phyloP scores from a whole-genome alignment of 2,888 invertebrate genomes.

The Emmelina monodactyla region DNA sequence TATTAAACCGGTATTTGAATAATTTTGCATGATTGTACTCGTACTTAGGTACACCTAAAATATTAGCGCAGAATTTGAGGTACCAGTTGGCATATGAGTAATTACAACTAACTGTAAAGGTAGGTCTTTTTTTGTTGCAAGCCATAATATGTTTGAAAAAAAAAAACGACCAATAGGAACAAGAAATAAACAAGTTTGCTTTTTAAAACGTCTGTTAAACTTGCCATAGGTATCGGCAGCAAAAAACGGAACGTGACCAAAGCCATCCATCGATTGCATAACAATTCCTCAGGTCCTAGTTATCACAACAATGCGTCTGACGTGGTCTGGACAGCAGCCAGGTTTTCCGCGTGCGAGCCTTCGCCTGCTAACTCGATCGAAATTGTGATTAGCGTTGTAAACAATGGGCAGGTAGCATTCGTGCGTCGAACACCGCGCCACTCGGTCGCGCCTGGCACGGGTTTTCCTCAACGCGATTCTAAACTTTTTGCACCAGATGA shows the following conservation, averaged over 20 bases:
- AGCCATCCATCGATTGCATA: not conserved
- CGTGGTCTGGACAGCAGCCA: slow-evolving; percentile 29
- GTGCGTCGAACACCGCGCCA: slow-evolving; percentile 46
- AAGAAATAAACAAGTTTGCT: too few species aligned
- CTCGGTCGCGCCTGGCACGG: slow-evolving; percentile 39
- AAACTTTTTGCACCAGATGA: slow-evolving; percentile 33
- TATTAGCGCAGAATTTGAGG: too few species aligned
- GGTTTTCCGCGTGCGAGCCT: slow-evolving; percentile 54
- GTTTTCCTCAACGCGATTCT: slow-evolving; percentile 27
- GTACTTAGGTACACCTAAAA: too few species aligned
- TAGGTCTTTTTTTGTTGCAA: too few species aligned
- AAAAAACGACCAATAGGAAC: too few species aligned
- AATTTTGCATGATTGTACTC: too few species aligned
- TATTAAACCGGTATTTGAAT: too few species aligned
- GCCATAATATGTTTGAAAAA: too few species aligned
- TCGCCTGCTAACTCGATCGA: slow-evolving; percentile 55
- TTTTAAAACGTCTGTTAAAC: too few species aligned
- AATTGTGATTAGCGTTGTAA: slow-evolving; percentile 60
- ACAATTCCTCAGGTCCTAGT: not conserved
- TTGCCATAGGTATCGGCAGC: too few species aligned
- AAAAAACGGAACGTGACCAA: not conserved
- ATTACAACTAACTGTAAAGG: too few species aligned
- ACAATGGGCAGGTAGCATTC: slow-evolving; percentile 56
- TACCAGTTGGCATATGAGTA: too few species aligned
- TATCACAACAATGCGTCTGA: slow-evolving; percentile 19